These are phyloP conservation scores for Diceros bicornis DNA, from an alignment of 2,797 vertebrate species.

Conservation along the genomic window DNA sequence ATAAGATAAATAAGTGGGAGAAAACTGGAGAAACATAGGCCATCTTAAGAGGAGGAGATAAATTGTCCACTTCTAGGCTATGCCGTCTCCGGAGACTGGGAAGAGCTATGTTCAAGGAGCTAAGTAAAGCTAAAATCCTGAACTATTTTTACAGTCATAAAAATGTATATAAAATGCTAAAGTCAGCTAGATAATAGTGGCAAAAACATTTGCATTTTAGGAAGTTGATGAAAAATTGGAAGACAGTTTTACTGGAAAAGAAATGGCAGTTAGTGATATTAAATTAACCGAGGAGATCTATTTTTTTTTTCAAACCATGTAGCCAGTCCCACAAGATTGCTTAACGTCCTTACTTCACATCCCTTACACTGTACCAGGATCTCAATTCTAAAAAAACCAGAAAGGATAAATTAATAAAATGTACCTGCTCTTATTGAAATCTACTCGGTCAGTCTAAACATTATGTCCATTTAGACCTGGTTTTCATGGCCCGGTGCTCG, in stretches of 20 bases:
- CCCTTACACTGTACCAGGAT: neutral
- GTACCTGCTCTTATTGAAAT: neutral
- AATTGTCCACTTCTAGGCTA: neutral
- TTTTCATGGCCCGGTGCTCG: neutral
- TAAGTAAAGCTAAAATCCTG: neutral
- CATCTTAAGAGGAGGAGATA: neutral
- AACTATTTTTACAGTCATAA: neutral
- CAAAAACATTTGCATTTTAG: neutral
- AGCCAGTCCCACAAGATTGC: neutral
- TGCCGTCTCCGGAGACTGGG: neutral
- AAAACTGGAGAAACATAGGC: neutral
- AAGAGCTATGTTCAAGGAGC: neutral
- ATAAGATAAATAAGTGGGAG: neutral
- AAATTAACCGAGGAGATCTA: neutral
- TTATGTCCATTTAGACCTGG: neutral
- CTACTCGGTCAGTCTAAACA: neutral
- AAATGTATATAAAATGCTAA: constrained; percentile 18
- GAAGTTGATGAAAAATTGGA: neutral
- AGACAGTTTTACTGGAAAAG: neutral
- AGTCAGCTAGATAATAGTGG: neutral
- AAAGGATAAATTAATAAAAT: neutral
- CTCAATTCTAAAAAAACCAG: neutral
- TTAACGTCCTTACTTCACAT: neutral
- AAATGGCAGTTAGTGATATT: neutral
- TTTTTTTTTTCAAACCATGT: neutral